phyloP scores from a whole-genome alignment of 92 coral and sea anemone species.

The Heliopora coerulea region DNA sequence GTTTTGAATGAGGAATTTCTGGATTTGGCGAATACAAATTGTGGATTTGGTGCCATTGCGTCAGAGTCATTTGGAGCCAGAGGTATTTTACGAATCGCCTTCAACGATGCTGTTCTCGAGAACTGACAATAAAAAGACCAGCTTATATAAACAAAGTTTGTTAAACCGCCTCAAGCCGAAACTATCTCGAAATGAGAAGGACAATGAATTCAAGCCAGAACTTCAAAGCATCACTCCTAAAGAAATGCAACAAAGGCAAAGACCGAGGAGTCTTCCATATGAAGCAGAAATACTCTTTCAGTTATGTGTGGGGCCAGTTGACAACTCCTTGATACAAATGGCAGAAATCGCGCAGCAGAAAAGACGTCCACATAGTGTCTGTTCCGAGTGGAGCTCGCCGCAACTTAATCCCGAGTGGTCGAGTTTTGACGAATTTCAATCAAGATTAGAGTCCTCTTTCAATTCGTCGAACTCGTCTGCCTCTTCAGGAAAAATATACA shows the following conservation, averaged over 20 bases:
- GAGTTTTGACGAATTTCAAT: constrained; percentile 2
- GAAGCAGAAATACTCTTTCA: constrained; percentile 2
- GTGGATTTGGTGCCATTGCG: too few species aligned
- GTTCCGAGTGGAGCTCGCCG: not conserved
- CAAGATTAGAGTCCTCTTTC: not conserved
- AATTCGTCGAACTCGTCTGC: not conserved
- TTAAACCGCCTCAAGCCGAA: constrained; percentile 25
- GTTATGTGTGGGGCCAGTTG: constrained; percentile 18
- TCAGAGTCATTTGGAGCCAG: not conserved
- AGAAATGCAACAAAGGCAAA: not conserved
- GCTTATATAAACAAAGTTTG: constrained; percentile 33
- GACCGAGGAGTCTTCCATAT: constrained; percentile 27
- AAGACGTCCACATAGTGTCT: constrained; percentile 1
- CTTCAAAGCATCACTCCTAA: not conserved
- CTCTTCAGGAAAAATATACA: not conserved
- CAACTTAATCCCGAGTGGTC: not conserved
- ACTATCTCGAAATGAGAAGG: not conserved
- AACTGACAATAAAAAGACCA: not conserved
- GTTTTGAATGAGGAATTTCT: too few species aligned
- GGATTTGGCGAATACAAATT: too few species aligned
- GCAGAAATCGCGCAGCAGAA: constrained; percentile 21
- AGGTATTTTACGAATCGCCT: not conserved
- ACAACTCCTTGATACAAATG: constrained; percentile 10
- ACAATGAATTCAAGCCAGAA: not conserved
- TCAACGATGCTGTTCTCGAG: constrained; percentile 18